These are phyloP conservation scores for Crotalus viridis DNA, from an alignment of 2,113 vertebrate species.

Conservation along the genomic window DNA sequence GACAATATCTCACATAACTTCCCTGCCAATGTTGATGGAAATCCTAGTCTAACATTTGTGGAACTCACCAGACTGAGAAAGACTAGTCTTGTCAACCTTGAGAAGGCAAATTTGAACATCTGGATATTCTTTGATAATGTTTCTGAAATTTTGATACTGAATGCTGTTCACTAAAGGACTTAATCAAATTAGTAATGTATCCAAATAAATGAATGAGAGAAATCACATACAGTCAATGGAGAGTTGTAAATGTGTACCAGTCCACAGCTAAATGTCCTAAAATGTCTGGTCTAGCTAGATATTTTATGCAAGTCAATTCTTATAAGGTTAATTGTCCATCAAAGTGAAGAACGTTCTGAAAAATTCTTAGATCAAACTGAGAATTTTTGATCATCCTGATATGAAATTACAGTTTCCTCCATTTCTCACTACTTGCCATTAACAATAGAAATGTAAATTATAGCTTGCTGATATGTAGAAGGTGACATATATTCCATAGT, in stretches of 20 bases:
- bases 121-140: background rate
- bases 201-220: too few species aligned
- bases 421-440: background rate
- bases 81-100: background rate
- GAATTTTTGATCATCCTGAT: background rate
- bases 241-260: background rate
- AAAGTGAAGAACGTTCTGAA: background rate
- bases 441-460: background rate
- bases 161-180: background rate
- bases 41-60: background rate
- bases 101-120: background rate
- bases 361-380: background rate
- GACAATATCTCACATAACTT: background rate
- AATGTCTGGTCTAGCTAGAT: background rate
- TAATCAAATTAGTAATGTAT: background rate
- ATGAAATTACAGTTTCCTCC: background rate
- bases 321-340: background rate
- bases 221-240: background rate
- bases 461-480: background rate
- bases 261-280: background rate
- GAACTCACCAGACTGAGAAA: background rate
- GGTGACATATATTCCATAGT: background rate
- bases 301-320: background rate
- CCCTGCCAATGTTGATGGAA: background rate
- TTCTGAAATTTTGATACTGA: background rate